Evolutionary conservation across 1,140 invertebrate genomes (phyloP).

Genomic region (Sogatella furcifera): DNA sequence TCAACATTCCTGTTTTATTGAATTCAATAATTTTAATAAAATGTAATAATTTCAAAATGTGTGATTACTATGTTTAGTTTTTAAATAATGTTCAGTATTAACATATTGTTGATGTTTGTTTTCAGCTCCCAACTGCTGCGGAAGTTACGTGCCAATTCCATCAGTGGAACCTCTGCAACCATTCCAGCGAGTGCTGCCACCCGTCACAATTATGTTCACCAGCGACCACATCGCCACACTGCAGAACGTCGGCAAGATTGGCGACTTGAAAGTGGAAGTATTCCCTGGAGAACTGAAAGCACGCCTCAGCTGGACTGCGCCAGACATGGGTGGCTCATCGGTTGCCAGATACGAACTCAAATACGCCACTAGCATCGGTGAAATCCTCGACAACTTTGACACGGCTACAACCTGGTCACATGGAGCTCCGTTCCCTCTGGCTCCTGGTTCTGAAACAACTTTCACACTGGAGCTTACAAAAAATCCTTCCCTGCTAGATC

Average conservation of each 20-base stretch:
- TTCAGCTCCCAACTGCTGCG: slow-evolving; percentile 34
- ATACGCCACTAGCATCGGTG: slow-evolving; percentile 31
- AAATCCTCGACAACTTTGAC: slow-evolving; percentile 38
- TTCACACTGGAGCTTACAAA: slow-evolving; percentile 36
- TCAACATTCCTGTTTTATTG: no score
- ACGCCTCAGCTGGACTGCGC: slow-evolving; percentile 41
- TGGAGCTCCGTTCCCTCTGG: slow-evolving; percentile 30
- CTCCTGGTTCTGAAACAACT: slow-evolving; percentile 33
- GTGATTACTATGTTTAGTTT: no score
- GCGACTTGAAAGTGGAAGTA: slow-evolving; percentile 35
- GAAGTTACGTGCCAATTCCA: slow-evolving; percentile 33
- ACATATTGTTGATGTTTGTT: slow-evolving; percentile 9
- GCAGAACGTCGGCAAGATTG: slow-evolving; percentile 32
- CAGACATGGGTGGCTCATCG: slow-evolving; percentile 38
- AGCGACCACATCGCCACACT: slow-evolving; percentile 29
- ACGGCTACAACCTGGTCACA: slow-evolving; percentile 31
- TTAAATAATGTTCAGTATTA: no score
- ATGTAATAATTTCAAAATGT: no score
- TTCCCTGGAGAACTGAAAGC: slow-evolving; percentile 33
- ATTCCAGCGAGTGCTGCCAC: slow-evolving; percentile 36
- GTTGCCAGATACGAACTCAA: slow-evolving; percentile 39
- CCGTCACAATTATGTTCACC: slow-evolving; percentile 33
- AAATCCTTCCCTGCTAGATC: slow-evolving; percentile 34
- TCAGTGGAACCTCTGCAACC: slow-evolving; percentile 33
- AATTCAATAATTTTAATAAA: no score